Evolutionary conservation across 2,113 vertebrate genomes (phyloP).

Genomic region (Urocynchramus pylzowi): DNA sequence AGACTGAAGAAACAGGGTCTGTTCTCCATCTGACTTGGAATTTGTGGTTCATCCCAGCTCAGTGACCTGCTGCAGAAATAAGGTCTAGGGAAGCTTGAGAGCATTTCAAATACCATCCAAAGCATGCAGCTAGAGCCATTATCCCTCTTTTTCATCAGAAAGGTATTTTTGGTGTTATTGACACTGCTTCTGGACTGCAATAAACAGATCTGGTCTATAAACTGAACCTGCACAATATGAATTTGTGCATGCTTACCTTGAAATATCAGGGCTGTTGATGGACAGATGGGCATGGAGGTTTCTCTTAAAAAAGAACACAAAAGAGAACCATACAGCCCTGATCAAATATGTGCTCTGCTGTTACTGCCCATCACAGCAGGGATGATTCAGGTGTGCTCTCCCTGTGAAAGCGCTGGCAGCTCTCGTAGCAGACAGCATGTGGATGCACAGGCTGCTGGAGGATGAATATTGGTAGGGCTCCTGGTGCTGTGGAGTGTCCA

Average conservation of each 20-base stretch:
- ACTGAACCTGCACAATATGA: accelerated
- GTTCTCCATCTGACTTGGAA: neutral
- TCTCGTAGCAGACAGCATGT: neutral
- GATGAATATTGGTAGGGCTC: neutral
- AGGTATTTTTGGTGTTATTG: neutral
- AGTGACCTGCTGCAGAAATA: neutral
- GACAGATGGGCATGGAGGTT: neutral
- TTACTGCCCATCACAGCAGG: neutral
- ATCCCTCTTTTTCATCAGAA: neutral
- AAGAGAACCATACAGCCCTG: neutral
- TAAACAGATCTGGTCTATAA: neutral
- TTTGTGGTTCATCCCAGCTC: neutral
- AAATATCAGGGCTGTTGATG: neutral
- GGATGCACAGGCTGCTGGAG: neutral
- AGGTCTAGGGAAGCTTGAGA: neutral
- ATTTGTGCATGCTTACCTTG: neutral
- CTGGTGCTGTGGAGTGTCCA: neutral
- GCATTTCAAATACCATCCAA: neutral
- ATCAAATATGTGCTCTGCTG: neutral
- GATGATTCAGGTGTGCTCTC: neutral
- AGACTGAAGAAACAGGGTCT: neutral
- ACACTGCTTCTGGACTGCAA: neutral
- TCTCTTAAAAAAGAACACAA: neutral
- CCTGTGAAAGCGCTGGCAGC: neutral
- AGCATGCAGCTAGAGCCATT: neutral